Base-by-base conservation (phyloP, 2,113 vertebrate genomes). In the Nesoenas mayeri region DNA sequence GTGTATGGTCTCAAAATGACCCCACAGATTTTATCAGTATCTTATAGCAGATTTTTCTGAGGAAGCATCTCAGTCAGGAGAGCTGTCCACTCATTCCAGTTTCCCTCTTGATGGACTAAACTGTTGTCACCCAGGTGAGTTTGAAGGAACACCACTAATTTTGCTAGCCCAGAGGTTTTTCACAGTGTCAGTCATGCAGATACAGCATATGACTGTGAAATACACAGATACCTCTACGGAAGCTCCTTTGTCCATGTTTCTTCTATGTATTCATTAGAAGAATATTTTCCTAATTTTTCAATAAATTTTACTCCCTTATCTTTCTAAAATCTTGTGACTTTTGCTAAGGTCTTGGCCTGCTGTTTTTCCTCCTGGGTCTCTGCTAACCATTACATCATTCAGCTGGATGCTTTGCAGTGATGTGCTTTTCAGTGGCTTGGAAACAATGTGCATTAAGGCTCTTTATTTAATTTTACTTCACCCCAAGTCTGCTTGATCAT, bases 381-480 rank as follows among this genome's bases (percentile, higher is more conserved):
- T 83, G 44, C 53, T 79, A 44, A 64, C n/a, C 36, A 40, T 81
- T 53, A 74, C 28, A 8, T 94, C 86, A 84, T 48, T 80, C 93
- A 90, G 69, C 86, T n/a, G 86, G 72, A 78, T 0, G 5, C 32
- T 90, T 90, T 40, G 47, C 57, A 71, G 77, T 4, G 4, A 24
- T 67, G 26, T 64, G 60, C 64, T 92, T 94, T 62, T 65, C 82
- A 60, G 64, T 34, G 47, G 53, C 86, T 96, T 96, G 79, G 48
- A 92, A 88, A 54, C 14, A 56, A 75, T 10, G 50, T 60, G 61
- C 44, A 67, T 88, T 61, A 53, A 74, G 58, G 56, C 44, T 80
- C 29, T 60, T 88, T 72, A 80, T 74, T 93, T 85, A 74, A 44
- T 88, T 89, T 82, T 82, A 50, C 34, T 74, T 85, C 40, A 38